Percentiles rank a stretch among this genome's conserved stretches.
These are phyloP conservation scores for Indri indri DNA, from an alignment of 2,113 vertebrate genomes.

Conservation along the genomic window DNA sequence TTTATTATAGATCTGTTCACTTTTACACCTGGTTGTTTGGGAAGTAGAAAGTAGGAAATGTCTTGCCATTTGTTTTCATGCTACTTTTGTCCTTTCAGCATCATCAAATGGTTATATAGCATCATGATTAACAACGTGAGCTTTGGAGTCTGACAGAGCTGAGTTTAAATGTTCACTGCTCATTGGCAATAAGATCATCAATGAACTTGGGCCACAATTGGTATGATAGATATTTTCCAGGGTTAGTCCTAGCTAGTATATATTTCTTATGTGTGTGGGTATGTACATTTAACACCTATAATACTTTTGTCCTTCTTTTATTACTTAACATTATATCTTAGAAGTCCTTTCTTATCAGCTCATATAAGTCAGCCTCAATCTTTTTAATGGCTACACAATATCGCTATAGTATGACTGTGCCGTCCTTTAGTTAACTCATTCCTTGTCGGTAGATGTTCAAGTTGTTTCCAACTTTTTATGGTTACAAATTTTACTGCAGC, in stretches of 20 bases:
- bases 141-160: background rate
- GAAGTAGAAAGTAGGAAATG: background rate
- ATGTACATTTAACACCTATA: background rate
- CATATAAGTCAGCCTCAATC: background rate
- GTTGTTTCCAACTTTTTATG: background rate
- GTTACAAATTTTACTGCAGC: background rate
- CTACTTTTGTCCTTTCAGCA: background rate
- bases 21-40: background rate
- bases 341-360: background rate
- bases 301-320: constrained; percentile 2
- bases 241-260: background rate
- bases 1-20: background rate
- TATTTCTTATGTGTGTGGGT: background rate
- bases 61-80: background rate
- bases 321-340: background rate
- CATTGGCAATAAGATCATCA: background rate
- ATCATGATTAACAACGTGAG: background rate
- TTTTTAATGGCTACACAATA: background rate
- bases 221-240: background rate
- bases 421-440: background rate
- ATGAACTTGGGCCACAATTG: background rate
- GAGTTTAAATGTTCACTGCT: background rate
- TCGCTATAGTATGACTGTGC: background rate
- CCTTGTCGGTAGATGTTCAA: background rate
- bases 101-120: background rate